Evolutionary conservation across 2,797 vertebrate species (phyloP), one percentile per base, ranked within the genome.

Genomic region (Graptemys geographica): DNA sequence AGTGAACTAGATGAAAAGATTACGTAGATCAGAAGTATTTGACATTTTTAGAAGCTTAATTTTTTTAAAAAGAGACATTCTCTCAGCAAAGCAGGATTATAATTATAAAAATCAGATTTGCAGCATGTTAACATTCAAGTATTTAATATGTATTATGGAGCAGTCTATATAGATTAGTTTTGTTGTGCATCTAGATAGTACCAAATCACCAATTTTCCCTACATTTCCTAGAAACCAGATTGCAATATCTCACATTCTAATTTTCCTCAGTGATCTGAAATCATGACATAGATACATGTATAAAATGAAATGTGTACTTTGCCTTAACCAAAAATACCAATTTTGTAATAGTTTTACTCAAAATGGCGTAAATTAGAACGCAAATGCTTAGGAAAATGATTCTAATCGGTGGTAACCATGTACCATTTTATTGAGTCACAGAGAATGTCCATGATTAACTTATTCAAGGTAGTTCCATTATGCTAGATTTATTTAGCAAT

Each of bases 71-170:
- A 37, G 65, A 83, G 79, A 94, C 90, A 55, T 90, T 89, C 94
- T 52, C 89, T 95, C 89, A 94, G 97, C 96, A 97, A 93, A 93
- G 96, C 15, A 87, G 86, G 95, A 44, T 97, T 95, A 97, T 93
- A 95, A 94, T 87, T 95, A 93, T 47, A 82, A 97, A 96, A 92
- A 92, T 41, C 95, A 97, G 97, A 95, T 93, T 93, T 81, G 94
- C 97, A 97, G 96, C 96, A 96, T 88, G 86, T 94, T 87, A 93
- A 92, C 97, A 95, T 41, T 96, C 37, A 74, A 96, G 86, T 92
- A 96, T 95, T 96, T 87, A 92, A 79, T 92, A 57, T 83, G 95
- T 96, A 95, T 97, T 95, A 95, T 92, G 88, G 52, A 96, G 95
- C 49, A 95, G 89, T 74, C 83, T 92, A 90, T 91, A 96, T 55